Percentiles rank a stretch among this genome's conserved stretches.
phyloP scores from a whole-genome alignment of 2,888 invertebrate genomes.

The Apotomis betuletana region DNA sequence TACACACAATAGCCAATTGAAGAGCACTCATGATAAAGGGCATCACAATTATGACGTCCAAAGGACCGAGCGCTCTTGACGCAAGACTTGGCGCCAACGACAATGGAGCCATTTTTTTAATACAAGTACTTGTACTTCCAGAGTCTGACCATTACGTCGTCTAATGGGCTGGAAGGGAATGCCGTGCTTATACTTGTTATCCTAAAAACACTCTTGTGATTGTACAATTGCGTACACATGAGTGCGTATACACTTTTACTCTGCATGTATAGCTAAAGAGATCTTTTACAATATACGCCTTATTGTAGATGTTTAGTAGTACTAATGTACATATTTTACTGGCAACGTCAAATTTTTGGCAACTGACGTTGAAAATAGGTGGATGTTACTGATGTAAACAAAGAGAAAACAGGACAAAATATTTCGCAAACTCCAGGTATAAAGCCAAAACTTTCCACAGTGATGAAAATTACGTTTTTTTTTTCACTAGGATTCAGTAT shows the following conservation, averaged over 20 bases:
- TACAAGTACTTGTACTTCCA: neutral
- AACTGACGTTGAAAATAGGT: no score
- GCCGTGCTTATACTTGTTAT: constrained; percentile 11
- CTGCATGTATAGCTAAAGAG: neutral
- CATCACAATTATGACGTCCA: constrained; percentile 19
- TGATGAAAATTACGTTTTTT: no score
- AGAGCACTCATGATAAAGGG: constrained; percentile 17
- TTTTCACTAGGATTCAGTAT: no score
- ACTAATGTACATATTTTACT: no score
- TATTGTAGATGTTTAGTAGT: no score
- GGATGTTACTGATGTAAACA: no score
- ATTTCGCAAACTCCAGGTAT: no score
- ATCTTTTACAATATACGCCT: neutral
- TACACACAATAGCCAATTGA: constrained; percentile 1
- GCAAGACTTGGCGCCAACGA: constrained; percentile 60
- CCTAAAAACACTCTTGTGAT: constrained; percentile 16
- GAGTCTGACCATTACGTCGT: constrained; percentile 10
- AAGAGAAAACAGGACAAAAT: no score
- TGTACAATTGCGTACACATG: constrained; percentile 3
- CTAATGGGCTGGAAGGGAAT: constrained; percentile 25
- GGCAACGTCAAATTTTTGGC: no score
- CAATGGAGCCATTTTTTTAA: constrained; percentile 44
- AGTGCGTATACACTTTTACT: constrained; percentile 1
- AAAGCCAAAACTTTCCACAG: no score
- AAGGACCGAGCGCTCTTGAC: constrained; percentile 47